Percentiles rank a stretch among this genome's conserved stretches.
Evolutionary conservation across 1,140 invertebrate species (phyloP).

Genomic region (Archivesica marissinica): DNA sequence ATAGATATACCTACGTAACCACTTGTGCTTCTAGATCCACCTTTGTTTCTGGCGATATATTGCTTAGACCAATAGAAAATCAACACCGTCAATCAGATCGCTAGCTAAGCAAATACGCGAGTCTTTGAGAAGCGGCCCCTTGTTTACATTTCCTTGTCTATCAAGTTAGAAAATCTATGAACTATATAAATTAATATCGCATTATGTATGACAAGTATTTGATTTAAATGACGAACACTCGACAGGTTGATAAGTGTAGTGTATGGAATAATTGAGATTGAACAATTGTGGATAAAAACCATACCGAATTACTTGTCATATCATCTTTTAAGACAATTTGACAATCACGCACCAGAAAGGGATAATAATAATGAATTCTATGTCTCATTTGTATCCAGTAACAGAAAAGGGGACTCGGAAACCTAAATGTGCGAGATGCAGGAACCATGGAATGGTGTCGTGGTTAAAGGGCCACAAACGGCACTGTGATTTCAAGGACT

Average conservation of each 20-base stretch:
- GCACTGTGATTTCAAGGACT: conserved; percentile 92
- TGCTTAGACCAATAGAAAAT: neutral
- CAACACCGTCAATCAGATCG: neutral
- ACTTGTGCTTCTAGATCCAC: neutral
- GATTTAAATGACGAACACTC: conserved; percentile 10
- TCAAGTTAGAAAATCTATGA: conserved; percentile 38
- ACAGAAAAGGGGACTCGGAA: conserved; percentile 84
- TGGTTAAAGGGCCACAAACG: conserved; percentile 95
- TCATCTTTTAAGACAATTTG: neutral
- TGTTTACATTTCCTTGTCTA: conserved; percentile 13
- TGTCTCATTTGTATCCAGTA: conserved; percentile 80
- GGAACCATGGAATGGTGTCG: conserved; percentile 93
- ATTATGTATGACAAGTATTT: conserved; percentile 11
- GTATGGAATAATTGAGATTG: too few relatives aligned
- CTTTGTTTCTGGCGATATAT: neutral
- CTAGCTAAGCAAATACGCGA: conserved; percentile 9
- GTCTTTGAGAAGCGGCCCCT: neutral
- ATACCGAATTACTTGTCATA: too few relatives aligned
- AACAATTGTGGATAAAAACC: too few relatives aligned
- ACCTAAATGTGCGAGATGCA: conserved; percentile 87
- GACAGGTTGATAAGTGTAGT: neutral
- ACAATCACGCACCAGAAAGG: neutral
- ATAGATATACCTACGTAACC: too few relatives aligned
- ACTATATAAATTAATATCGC: conserved; percentile 46
- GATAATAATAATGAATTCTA: conserved; percentile 71